Evolutionary conservation across 2,113 vertebrate genomes (phyloP).

Genomic region (Scolopax mira): DNA sequence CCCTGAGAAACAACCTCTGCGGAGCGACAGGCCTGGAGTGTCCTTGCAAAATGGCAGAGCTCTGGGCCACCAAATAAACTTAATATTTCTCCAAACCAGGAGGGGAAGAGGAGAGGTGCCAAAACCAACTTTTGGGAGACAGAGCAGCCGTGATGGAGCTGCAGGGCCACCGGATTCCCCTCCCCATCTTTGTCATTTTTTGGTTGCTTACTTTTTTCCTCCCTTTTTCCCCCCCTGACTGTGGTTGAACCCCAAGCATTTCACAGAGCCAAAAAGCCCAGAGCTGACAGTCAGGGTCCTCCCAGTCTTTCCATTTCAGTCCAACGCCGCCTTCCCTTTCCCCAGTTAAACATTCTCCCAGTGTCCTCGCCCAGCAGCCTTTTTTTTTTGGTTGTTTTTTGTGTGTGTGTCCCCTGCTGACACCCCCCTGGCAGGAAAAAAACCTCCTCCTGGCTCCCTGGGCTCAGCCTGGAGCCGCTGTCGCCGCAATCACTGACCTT

Average conservation of each 20-base stretch:
- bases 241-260: not conserved
- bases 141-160: not conserved
- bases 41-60: not conserved
- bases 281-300: not conserved
- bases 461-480: slow-evolving; percentile 1
- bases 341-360: slow-evolving; percentile 11
- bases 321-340: not conserved
- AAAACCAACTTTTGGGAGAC: slow-evolving; percentile 37
- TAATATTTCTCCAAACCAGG: not conserved
- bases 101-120: slow-evolving; percentile 36
- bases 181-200: not conserved
- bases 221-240: not conserved
- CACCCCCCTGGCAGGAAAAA: not conserved
- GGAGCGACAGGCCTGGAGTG: not conserved
- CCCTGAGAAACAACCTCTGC: not conserved
- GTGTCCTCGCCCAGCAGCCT: slow-evolving; percentile 1
- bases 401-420: not conserved
- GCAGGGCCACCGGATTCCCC: not conserved
- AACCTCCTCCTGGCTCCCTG: not conserved
- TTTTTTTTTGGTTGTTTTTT: too few species aligned
- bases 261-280: not conserved
- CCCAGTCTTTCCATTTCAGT: not conserved
- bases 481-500: slow-evolving; percentile 19
- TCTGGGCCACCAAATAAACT: slow-evolving; percentile 33
- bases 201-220: not conserved